A percentile compares a stretch with the other conserved stretches of the same genome.
phyloP scores from a whole-genome alignment of 2,888 invertebrate species.

The Drosophila mulleri region DNA sequence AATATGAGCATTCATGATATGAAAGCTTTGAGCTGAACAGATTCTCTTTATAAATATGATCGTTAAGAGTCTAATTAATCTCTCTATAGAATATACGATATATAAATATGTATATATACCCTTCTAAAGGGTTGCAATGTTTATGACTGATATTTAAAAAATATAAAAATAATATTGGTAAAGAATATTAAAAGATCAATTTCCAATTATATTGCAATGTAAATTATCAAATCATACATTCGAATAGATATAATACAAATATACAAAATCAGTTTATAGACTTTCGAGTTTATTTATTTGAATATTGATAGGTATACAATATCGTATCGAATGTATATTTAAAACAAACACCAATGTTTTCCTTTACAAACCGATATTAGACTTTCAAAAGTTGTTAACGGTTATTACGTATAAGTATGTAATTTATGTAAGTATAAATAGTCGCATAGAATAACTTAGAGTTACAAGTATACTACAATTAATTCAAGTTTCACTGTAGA shows the following conservation, averaged over 20 bases:
- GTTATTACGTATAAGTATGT: slow-evolving; percentile 38
- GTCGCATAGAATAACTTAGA: slow-evolving; percentile 41
- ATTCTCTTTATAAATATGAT: slow-evolving; percentile 5
- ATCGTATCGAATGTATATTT: slow-evolving; percentile 57
- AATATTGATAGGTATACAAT: slow-evolving; percentile 46
- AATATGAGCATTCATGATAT: not conserved
- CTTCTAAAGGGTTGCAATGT: too few species aligned
- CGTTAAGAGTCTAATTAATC: not conserved
- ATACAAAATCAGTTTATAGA: slow-evolving; percentile 1
- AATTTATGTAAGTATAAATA: slow-evolving; percentile 49
- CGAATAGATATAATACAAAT: not conserved
- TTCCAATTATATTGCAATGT: not conserved
- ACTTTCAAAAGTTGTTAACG: slow-evolving; percentile 32
- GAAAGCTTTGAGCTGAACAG: slow-evolving; percentile 1
- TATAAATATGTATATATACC: not conserved
- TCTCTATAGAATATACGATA: not conserved
- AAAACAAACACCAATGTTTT: slow-evolving; percentile 71
- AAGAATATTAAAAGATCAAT: not conserved
- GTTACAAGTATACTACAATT: slow-evolving; percentile 49
- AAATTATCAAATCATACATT: too few species aligned
- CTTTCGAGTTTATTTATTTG: slow-evolving; percentile 51
- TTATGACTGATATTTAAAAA: not conserved
- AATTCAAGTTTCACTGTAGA: slow-evolving; percentile 60
- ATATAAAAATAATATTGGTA: not conserved
- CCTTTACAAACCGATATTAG: slow-evolving; percentile 47